Evolutionary conservation across 2,888 invertebrate species (phyloP), one percentile per base, ranked within the genome.

Genomic region (Apotomis betuletana): DNA sequence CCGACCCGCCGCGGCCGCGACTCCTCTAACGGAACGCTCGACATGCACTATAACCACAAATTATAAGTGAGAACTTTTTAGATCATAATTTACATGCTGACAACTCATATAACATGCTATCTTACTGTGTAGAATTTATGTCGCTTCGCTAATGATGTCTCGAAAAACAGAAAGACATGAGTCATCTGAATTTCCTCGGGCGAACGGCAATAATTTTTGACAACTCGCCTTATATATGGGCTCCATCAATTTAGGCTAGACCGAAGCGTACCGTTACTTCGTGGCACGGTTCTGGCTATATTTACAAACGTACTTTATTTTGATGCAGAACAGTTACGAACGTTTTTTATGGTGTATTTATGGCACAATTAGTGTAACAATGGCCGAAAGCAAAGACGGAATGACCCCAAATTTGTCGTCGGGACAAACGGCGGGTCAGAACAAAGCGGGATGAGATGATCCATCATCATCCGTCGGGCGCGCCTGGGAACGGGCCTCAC

Each of bases 41-140:
- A 91, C 90, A 93, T 92, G 93, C 92, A 89, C 88, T 87, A 83
- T 92, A 90, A 91, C 85, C 93, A 92, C 93, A 90, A 93, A 93
- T 92, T 92, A 92, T 91, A 90, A 92, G 91, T 91, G 92, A 92
- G 91, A 92, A 92, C 89, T 87, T 90, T 92, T 92, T 89, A 89
- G 86, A 88, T 85, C 84, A 86, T 85, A 84, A 87, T 86, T 88
- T 88, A 87, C 83, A 87, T 86, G 88, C 87, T 85, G 87, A 88
- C 86, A 87, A 85, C 81, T 82, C 82, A 76, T 78, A 77, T 81
- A 78, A 77, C 74, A 70, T 75, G 67, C 54, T 70, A 65, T 63
- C 72, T 71, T 71, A 62, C 57, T 72, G 68, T 72, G 62, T 72
- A 63, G 63, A 63, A 72, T 67, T 63, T 72, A 72, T 59, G 68